Percentiles rank a stretch among this genome's conserved stretches.
phyloP scores from a whole-genome alignment of 2,797 vertebrate species.

The Acanthopagrus latus region DNA sequence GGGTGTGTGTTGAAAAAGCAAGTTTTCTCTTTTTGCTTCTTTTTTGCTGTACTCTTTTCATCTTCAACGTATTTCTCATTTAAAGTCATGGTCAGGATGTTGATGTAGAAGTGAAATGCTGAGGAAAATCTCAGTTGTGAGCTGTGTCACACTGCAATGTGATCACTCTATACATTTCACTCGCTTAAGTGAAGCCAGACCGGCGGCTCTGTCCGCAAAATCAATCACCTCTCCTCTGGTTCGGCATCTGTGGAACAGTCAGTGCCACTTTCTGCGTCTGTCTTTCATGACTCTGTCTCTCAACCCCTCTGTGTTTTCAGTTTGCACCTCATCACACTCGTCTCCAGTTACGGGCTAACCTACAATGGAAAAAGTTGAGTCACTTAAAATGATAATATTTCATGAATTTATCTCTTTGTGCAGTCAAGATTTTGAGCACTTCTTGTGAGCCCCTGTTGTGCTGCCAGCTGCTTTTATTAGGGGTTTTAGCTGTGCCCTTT shows the following conservation, averaged over 20 bases:
- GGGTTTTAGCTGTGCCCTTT: slow-evolving; percentile 36
- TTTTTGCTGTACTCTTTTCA: no score
- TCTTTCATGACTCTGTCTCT: slow-evolving; percentile 37
- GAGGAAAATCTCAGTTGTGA: slow-evolving; percentile 16
- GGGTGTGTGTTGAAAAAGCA: no score
- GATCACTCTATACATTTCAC: slow-evolving; percentile 40
- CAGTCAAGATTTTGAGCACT: neutral
- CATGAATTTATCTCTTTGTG: slow-evolving; percentile 5
- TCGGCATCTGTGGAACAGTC: slow-evolving; percentile 51
- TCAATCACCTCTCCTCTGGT: slow-evolving; percentile 47
- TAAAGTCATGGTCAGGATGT: slow-evolving; percentile 13
- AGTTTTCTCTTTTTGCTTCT: no score
- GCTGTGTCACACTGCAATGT: slow-evolving; percentile 20
- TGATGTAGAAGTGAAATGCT: slow-evolving; percentile 8
- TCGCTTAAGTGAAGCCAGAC: slow-evolving; percentile 62
- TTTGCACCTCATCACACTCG: slow-evolving; percentile 45
- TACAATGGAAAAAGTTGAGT: slow-evolving; percentile 12
- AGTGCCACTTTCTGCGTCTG: slow-evolving; percentile 26
- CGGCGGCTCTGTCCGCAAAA: slow-evolving; percentile 38
- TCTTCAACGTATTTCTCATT: neutral
- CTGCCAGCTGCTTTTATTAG: slow-evolving; percentile 33
- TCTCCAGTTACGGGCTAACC: slow-evolving; percentile 15
- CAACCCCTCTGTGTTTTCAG: slow-evolving; percentile 43
- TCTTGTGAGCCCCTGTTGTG: slow-evolving; percentile 12
- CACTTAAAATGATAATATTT: slow-evolving; percentile 3